These are phyloP conservation scores for Drosophila rufa DNA, from an alignment of 1,140 invertebrate species.

Conservation along the genomic window DNA sequence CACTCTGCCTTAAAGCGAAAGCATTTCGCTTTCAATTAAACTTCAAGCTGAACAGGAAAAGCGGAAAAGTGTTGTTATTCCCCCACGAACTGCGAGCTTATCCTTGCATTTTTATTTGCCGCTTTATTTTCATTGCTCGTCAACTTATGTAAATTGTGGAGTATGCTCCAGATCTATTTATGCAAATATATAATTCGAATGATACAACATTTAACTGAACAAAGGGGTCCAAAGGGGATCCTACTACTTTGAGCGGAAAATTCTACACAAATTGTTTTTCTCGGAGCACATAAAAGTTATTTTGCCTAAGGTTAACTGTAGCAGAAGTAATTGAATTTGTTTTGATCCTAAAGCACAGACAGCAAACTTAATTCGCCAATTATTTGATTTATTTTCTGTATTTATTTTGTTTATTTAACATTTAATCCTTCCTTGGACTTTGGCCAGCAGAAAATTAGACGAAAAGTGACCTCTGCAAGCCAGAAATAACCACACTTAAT, in stretches of 20 bases:
- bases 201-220: conserved; percentile 16
- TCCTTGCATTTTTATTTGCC: conserved; percentile 9
- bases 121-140: conserved; percentile 17
- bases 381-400: conserved; percentile 7
- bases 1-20: neutral
- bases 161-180: conserved; percentile 24
- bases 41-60: conserved; percentile 1
- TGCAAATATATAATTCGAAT: conserved; percentile 39
- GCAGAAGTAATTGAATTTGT: conserved; percentile 10
- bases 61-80: conserved; percentile 2
- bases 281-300: neutral
- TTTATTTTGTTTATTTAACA: neutral
- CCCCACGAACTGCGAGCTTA: neutral
- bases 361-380: conserved; percentile 4
- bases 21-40: conserved; percentile 46
- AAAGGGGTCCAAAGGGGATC: conserved; percentile 1
- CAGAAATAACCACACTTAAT: neutral
- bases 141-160: conserved; percentile 36
- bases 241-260: conserved; percentile 4
- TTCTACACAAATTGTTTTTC: neutral
- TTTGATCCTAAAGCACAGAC: conserved; percentile 6
- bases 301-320: neutral
- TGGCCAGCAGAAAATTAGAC: too few species aligned
- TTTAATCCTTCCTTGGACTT: neutral
- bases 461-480: too few species aligned